phyloP scores from a whole-genome alignment of 2,797 vertebrate genomes.

The Miichthys miiuy region DNA sequence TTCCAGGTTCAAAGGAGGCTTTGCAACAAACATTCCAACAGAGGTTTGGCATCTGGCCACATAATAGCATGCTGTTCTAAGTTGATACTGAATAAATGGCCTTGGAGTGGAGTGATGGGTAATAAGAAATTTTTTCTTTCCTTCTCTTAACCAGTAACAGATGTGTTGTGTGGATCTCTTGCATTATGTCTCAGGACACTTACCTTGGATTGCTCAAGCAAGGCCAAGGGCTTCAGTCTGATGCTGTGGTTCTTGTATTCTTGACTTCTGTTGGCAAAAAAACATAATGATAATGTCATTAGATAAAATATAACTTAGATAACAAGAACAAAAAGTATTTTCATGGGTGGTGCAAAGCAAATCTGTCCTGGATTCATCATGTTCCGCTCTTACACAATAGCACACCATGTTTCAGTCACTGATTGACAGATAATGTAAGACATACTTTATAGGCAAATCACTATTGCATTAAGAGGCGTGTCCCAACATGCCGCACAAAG shows the following conservation, averaged over 20 bases:
- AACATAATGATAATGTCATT: constrained; percentile 3
- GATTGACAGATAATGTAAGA: constrained; percentile 14
- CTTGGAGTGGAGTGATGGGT: constrained; percentile 17
- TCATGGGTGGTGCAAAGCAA: background rate
- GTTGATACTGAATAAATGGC: constrained; percentile 39
- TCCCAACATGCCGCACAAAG: constrained; percentile 10
- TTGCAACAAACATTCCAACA: constrained; percentile 73
- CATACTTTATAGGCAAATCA: constrained; percentile 19
- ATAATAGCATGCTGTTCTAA: constrained; percentile 41
- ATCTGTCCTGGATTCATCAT: background rate
- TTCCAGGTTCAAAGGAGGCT: constrained; percentile 78
- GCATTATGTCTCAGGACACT: constrained; percentile 40
- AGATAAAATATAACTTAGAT: background rate
- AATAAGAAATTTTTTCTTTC: constrained; percentile 12
- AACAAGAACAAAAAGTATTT: background rate
- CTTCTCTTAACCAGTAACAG: constrained; percentile 4
- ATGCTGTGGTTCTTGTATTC: constrained; percentile 62
- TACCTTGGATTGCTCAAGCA: constrained; percentile 83
- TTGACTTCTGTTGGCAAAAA: constrained; percentile 77
- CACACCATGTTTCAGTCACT: constrained; percentile 9
- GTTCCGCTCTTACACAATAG: background rate
- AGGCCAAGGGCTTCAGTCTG: constrained; percentile 71
- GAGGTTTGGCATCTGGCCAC: constrained; percentile 38
- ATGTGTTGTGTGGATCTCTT: constrained; percentile 21
- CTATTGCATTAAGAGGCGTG: constrained; percentile 16